Percentiles rank a stretch among this genome's conserved stretches.
These are phyloP conservation scores for Pollenia labialis DNA, from an alignment of 2,888 invertebrate genomes.

Conservation along the genomic window DNA sequence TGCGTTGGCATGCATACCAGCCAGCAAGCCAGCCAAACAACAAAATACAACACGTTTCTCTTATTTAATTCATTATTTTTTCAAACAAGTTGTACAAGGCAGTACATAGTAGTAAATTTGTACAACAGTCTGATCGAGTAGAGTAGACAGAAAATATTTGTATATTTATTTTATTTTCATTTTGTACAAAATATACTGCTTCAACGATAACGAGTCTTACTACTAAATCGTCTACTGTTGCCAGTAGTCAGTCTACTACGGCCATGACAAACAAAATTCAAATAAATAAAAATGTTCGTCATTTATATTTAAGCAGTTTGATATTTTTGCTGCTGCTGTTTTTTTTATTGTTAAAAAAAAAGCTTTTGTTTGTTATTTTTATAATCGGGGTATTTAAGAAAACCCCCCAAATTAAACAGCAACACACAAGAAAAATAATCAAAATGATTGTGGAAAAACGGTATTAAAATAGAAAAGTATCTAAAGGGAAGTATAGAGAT, in stretches of 20 bases:
- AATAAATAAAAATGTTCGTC: background rate
- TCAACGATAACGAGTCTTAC: background rate
- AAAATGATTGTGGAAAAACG: slow-evolving; percentile 73
- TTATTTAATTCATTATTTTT: background rate
- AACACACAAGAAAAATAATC: slow-evolving; percentile 53
- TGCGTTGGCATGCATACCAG: slow-evolving; percentile 71
- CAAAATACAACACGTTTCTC: slow-evolving; percentile 36
- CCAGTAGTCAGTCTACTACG: slow-evolving; percentile 34
- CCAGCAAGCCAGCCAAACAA: slow-evolving; percentile 43
- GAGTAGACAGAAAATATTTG: slow-evolving; percentile 23
- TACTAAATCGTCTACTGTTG: slow-evolving; percentile 14
- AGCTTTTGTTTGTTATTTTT: slow-evolving; percentile 36
- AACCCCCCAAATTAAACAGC: slow-evolving; percentile 49
- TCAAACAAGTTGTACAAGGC: slow-evolving; percentile 11
- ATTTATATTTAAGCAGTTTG: background rate
- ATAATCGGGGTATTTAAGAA: slow-evolving; percentile 69
- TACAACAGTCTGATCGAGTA: background rate
- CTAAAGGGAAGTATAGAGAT: background rate
- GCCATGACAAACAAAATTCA: slow-evolving; percentile 70
- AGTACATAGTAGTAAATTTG: background rate
- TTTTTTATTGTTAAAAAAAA: slow-evolving; percentile 15
- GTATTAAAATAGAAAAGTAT: slow-evolving; percentile 6
- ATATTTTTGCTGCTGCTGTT: background rate
- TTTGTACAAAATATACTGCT: slow-evolving; percentile 12
- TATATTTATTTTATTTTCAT: slow-evolving; percentile 20